Base-by-base conservation (phyloP, 2,888 invertebrate species). In the Cerastoderma edule region DNA sequence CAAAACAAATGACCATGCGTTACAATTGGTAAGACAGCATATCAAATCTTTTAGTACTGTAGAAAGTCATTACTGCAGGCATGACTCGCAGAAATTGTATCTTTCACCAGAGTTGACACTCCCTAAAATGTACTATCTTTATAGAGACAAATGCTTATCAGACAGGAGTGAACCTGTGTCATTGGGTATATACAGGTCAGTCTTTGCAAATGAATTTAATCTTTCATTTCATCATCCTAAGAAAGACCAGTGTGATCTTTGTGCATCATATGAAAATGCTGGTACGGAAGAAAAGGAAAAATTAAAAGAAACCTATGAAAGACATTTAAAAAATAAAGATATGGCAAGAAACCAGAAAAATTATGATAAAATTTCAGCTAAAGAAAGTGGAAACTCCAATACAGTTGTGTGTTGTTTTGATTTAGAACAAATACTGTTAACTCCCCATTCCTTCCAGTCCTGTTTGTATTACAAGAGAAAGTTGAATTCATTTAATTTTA, bases 21-120 rank as follows among this genome's bases (percentile, higher is more conserved):
- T 35, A 32, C 24, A 24, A 1, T 22, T 16, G 5, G 65, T 70
- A 19, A 35, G 65, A 24, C 24, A 13, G 13, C 74, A 78, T 22
- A 74, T 74, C 48, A 30, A 67, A 46, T 64, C 69, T 1, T 79
- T 72, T 33, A 68, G 67, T n/a, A 39, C 24, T 2, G 39, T 79
- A 5, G 75, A 75, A 48, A 68, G 72, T 44, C 79, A 79, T 60
- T 79, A 79, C 56, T 70, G 69, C 19, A 35, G 75, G 5, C 69
- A 70, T 44, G 50, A 75, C 50, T 35, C 67, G 0, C 50, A 64
- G 6, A 60, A 66, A 32, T n/a, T 50, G 27, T 72, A 74, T 33
- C 44, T 79, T 0, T 35, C 39, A 16, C 2, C 50, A 8, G 50
- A 65, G 0, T 39, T 75, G 10, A 75, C 19, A 56, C n/a, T 72